A percentile compares a stretch with the other conserved stretches of the same genome.
These are phyloP conservation scores for Miopithecus talapoin DNA, from an alignment of 2,797 vertebrate genomes.

Conservation along the genomic window DNA sequence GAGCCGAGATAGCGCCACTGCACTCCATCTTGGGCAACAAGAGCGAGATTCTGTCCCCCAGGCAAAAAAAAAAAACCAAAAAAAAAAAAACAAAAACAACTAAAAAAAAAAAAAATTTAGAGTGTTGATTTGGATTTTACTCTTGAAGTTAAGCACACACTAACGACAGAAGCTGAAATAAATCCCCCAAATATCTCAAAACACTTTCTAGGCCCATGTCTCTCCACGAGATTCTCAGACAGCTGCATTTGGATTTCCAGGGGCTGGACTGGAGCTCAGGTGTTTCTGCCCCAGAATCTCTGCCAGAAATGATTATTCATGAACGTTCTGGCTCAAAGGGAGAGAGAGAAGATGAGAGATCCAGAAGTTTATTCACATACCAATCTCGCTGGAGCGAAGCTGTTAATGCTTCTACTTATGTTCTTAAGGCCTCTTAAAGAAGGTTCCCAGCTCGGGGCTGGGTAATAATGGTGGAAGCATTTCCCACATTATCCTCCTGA, in stretches of 20 bases:
- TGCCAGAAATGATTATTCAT: not conserved
- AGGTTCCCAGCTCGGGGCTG: not conserved
- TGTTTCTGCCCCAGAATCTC: not conserved
- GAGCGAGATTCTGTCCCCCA: not conserved
- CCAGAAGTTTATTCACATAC: too few species aligned
- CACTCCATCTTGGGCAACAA: not conserved
- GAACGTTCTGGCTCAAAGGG: not conserved
- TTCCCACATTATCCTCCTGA: not conserved
- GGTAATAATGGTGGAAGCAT: not conserved
- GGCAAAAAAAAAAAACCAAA: not conserved
- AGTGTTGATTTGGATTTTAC: not conserved
- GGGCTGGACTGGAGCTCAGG: not conserved
- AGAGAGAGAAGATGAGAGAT: not conserved
- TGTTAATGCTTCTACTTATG: not conserved
- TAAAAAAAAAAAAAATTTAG: not conserved
- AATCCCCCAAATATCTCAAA: not conserved
- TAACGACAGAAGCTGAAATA: not conserved
- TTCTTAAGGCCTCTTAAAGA: not conserved
- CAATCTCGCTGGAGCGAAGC: not conserved
- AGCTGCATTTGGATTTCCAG: rapidly evolving
- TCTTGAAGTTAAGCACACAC: not conserved
- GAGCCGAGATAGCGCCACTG: not conserved
- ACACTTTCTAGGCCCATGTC: rapidly evolving
- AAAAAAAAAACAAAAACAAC: not conserved
- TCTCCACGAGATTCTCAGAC: rapidly evolving